Percentiles rank a stretch among this genome's conserved stretches.
These are phyloP conservation scores for Passerina amoena DNA, from an alignment of 2,113 vertebrate genomes.

Conservation along the genomic window DNA sequence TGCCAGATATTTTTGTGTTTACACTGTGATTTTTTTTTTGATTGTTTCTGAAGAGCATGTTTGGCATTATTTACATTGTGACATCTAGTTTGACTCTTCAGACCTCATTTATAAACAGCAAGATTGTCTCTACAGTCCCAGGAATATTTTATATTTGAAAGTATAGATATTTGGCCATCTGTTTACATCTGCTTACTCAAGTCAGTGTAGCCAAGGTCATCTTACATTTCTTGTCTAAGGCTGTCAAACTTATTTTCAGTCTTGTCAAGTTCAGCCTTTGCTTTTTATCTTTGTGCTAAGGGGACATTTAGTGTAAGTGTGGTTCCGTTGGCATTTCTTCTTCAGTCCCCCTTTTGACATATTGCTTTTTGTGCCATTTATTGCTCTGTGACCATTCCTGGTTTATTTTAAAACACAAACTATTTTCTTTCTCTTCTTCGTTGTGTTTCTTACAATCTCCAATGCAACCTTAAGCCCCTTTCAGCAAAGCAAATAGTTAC, in stretches of 20 bases:
- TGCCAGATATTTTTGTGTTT: neutral
- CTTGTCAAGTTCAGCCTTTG: slow-evolving; percentile 16
- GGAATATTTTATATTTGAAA: neutral
- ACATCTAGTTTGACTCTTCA: neutral
- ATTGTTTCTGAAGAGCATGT: neutral
- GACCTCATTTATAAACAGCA: neutral
- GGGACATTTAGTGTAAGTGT: neutral
- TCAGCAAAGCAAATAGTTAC: neutral
- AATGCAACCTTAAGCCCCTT: neutral
- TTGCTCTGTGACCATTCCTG: neutral
- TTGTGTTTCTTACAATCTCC: neutral
- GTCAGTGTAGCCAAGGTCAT: neutral
- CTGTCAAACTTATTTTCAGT: slow-evolving; percentile 49
- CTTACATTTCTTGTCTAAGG: neutral
- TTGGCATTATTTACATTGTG: neutral
- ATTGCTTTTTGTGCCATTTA: slow-evolving; percentile 1
- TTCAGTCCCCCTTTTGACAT: neutral
- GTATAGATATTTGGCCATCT: neutral
- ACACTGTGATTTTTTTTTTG: neutral
- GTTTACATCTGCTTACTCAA: slow-evolving; percentile 2
- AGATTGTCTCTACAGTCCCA: neutral
- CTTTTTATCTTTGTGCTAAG: neutral
- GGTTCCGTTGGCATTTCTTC: slow-evolving; percentile 25
- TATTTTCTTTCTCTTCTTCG: neutral
- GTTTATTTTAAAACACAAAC: neutral